A percentile compares a stretch with the other conserved stretches of the same genome.
Conservation (phyloP, 2,888 invertebrate genomes). For the Agrotis puta region DNA sequence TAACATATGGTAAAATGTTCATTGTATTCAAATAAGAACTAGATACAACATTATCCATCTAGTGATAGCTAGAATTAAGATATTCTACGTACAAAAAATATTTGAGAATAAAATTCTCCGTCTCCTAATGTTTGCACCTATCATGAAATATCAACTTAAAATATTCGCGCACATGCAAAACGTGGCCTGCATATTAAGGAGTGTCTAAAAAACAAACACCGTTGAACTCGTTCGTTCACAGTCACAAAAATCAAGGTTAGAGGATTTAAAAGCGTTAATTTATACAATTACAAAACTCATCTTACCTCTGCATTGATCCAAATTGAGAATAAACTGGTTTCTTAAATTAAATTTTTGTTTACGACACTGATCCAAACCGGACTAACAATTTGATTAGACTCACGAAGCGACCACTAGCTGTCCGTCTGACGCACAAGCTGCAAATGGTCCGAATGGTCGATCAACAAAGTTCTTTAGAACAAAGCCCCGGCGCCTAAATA, state of each 20-base stretch:
- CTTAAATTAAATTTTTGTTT: conserved; percentile 30
- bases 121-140: neutral
- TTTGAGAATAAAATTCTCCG: neutral
- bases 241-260: conserved; percentile 32
- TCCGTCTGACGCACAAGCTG: conserved; percentile 25
- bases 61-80: too few relatives aligned
- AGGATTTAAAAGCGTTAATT: neutral
- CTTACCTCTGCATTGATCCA: conserved; percentile 46
- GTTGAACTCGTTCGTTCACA: conserved; percentile 1
- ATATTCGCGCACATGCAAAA: conserved; percentile 10
- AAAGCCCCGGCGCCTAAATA: conserved; percentile 21
- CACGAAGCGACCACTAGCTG: conserved; percentile 16
- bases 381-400: conserved; percentile 23
- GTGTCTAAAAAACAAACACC: conserved; percentile 10
- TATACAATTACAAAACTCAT: conserved; percentile 25
- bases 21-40: too few relatives aligned
- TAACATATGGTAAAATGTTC: too few relatives aligned
- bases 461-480: conserved; percentile 36
- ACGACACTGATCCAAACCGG: conserved; percentile 45
- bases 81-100: neutral
- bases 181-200: conserved; percentile 7
- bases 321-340: conserved; percentile 47
- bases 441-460: conserved; percentile 43
- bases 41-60: too few relatives aligned
- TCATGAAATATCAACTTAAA: neutral